Percentiles rank a stretch among this genome's conserved stretches.
Evolutionary conservation across 2,888 invertebrate genomes (phyloP).

Genomic region (Dexiosoma caninum): DNA sequence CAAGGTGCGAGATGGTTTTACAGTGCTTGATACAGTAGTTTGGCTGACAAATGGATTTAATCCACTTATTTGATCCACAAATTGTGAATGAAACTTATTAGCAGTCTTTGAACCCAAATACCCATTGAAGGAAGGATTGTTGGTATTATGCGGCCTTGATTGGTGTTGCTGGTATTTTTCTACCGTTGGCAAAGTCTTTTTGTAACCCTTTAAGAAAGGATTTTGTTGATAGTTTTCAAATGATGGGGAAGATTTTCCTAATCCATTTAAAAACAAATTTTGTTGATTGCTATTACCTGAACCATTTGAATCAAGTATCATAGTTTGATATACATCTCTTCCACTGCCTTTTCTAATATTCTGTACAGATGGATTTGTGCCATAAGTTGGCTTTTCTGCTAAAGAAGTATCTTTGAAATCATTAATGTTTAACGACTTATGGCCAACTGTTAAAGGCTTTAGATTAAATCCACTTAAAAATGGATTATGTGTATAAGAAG

Average conservation of each 20-base stretch:
- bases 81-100: neutral
- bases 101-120: neutral
- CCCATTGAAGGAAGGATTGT: constrained; percentile 64
- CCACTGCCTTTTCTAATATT: neutral
- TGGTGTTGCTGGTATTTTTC: neutral
- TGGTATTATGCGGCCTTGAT: constrained; percentile 61
- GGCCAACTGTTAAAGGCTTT: neutral
- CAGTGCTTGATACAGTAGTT: neutral
- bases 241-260: neutral
- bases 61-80: neutral
- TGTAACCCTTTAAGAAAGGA: neutral
- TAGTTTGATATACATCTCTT: neutral
- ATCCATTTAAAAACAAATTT: neutral
- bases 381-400: constrained; percentile 5
- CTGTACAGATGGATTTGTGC: constrained; percentile 57
- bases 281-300: neutral
- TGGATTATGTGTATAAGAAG: constrained; percentile 63
- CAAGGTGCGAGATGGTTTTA: neutral
- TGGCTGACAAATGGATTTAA: constrained; percentile 18
- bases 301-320: neutral
- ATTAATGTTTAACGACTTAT: neutral
- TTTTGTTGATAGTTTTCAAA: neutral
- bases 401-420: neutral
- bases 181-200: neutral
- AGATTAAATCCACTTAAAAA: constrained; percentile 55